Conservation (phyloP, 2,113 vertebrate genomes). For the Romanogobio albipinnatus region DNA sequence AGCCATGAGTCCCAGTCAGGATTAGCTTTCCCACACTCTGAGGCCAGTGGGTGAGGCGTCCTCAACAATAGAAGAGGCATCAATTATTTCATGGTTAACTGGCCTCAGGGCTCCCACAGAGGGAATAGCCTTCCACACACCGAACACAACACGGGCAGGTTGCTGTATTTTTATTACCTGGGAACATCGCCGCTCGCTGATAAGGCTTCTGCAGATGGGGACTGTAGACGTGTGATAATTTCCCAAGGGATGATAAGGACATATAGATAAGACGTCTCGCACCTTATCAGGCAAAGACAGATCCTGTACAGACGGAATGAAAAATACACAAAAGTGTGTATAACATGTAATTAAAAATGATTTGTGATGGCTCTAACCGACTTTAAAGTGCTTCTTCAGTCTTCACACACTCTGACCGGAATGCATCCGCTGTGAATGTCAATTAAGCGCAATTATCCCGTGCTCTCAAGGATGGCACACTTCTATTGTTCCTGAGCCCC, state of each 20-base stretch:
- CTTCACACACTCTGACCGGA: background rate
- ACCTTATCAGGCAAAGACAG: conserved; percentile 48
- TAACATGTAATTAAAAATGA: no score
- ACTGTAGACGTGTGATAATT: conserved; percentile 39
- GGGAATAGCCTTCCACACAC: conserved; percentile 51
- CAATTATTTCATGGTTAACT: conserved; percentile 71
- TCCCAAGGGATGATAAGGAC: conserved; percentile 51
- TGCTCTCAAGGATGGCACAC: conserved; percentile 70
- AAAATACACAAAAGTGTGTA: no score
- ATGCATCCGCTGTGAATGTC: conserved; percentile 52
- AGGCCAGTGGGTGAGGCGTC: conserved; percentile 64
- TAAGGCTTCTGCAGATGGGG: conserved; percentile 57
- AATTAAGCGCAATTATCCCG: conserved; percentile 68
- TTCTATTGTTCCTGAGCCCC: conserved; percentile 64
- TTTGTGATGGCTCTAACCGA: background rate
- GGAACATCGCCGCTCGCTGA: conserved; percentile 57
- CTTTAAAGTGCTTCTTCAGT: background rate
- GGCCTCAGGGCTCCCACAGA: conserved; percentile 56
- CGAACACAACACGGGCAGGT: conserved; percentile 59
- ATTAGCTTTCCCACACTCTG: conserved; percentile 74
- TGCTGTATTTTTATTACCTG: conserved; percentile 70
- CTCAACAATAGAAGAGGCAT: conserved; percentile 68
- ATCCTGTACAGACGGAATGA: background rate
- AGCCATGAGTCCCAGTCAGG: conserved; percentile 70
- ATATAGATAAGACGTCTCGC: conserved; percentile 54